Percentiles rank a stretch among this genome's conserved stretches.
phyloP scores from a whole-genome alignment of 2,888 invertebrate genomes.

The Nomada hirtipes region DNA sequence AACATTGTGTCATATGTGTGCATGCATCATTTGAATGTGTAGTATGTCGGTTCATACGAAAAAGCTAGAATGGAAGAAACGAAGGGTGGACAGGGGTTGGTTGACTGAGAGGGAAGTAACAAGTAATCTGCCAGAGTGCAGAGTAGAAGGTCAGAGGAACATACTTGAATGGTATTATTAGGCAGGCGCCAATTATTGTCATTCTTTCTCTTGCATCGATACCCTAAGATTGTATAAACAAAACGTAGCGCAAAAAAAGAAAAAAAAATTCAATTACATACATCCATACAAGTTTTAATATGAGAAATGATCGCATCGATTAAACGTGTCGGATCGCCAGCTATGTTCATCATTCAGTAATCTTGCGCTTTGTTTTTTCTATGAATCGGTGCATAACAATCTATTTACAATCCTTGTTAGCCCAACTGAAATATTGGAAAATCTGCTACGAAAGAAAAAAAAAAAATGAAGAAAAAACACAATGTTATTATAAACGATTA shows the following conservation, averaged over 20 bases:
- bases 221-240: slow-evolving; percentile 70
- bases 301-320: slow-evolving; percentile 68
- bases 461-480: slow-evolving; percentile 72
- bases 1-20: slow-evolving; percentile 14
- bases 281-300: slow-evolving; percentile 67
- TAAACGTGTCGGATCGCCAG: slow-evolving; percentile 76
- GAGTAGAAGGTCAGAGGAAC: slow-evolving; percentile 33
- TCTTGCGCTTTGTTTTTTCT: slow-evolving; percentile 78
- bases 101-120: slow-evolving; percentile 1
- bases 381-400: slow-evolving; percentile 74
- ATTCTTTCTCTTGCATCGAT: slow-evolving; percentile 74
- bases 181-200: slow-evolving; percentile 69
- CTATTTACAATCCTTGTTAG: slow-evolving; percentile 71
- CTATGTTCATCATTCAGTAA: slow-evolving; percentile 75
- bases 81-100: no score
- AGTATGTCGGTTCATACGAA: neutral
- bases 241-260: slow-evolving; percentile 71
- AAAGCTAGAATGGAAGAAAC: slow-evolving; percentile 34
- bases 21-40: slow-evolving; percentile 1
- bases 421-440: slow-evolving; percentile 68
- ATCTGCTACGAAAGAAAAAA: slow-evolving; percentile 58
- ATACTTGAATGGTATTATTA: slow-evolving; percentile 61
- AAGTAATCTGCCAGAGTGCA: slow-evolving; percentile 29
- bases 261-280: slow-evolving; percentile 46
- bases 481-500: slow-evolving; percentile 82